Conservation (phyloP, 1,140 invertebrate species). For the Thrips palmi region DNA sequence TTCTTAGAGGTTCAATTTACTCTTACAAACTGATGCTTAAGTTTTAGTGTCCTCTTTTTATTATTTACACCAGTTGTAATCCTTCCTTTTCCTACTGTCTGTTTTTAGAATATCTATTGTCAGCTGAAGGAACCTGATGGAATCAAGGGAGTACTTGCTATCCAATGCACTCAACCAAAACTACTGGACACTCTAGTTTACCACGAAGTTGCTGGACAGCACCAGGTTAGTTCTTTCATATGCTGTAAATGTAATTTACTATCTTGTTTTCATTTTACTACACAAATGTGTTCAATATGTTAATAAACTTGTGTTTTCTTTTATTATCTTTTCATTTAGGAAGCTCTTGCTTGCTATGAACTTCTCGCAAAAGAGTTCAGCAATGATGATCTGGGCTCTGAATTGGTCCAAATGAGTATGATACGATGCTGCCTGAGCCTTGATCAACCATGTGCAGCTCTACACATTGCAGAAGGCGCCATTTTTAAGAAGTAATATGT, state of each 20-base stretch:
- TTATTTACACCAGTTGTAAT: no score
- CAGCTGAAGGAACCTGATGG: conserved; percentile 57
- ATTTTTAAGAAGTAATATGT: conserved; percentile 23
- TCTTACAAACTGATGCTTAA: conserved; percentile 3
- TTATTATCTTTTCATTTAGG: conserved; percentile 23
- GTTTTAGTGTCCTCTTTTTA: no score
- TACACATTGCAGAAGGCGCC: conserved; percentile 40
- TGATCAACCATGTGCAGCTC: conserved; percentile 56
- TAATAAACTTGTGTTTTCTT: conserved; percentile 3
- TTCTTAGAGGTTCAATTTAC: conserved; percentile 3
- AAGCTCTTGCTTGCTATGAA: conserved; percentile 59
- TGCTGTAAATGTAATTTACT: conserved; percentile 4
- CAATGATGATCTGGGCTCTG: conserved; percentile 18
- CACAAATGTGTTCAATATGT: no score
- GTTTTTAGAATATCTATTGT: conserved; percentile 52
- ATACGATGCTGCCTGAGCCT: conserved; percentile 55
- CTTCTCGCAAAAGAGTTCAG: conserved; percentile 35
- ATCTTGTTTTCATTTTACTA: conserved; percentile 5
- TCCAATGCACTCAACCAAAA: conserved; percentile 28
- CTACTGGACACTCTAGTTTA: conserved; percentile 48
- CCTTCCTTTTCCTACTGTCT: conserved; percentile 17
- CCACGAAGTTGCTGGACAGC: conserved; percentile 49
- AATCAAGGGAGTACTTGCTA: conserved; percentile 46
- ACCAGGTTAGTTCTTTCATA: conserved; percentile 13
- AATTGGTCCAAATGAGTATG: conserved; percentile 32